phyloP scores from a whole-genome alignment of 1,140 invertebrate genomes.

The Riptortus pedestris region DNA sequence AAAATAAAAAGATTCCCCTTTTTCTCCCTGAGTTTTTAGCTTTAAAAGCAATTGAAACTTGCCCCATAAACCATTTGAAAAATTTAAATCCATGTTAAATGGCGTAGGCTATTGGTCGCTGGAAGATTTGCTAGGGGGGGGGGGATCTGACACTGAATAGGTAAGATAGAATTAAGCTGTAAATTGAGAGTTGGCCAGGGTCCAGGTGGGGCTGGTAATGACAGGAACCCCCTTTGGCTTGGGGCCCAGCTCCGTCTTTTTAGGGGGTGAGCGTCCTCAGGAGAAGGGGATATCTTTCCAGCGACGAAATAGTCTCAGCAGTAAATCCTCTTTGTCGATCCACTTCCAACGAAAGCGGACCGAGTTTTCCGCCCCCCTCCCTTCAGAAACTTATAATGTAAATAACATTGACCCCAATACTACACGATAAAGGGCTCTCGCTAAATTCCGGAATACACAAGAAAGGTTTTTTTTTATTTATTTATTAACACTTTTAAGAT shows the following conservation, averaged over 20 bases:
- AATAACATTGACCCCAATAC: background rate
- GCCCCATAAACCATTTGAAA: too few relatives aligned
- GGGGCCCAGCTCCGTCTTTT: conserved; percentile 1
- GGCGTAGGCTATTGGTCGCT: too few relatives aligned
- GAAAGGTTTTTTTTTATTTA: background rate
- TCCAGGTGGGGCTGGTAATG: conserved; percentile 8
- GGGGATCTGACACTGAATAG: conserved; percentile 2
- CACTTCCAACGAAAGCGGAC: too few relatives aligned
- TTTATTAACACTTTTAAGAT: background rate
- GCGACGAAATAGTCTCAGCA: too few relatives aligned
- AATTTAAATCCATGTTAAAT: too few relatives aligned
- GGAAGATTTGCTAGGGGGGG: too few relatives aligned
- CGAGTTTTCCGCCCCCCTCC: background rate
- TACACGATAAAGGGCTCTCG: too few relatives aligned
- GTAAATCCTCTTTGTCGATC: too few relatives aligned
- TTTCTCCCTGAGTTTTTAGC: too few relatives aligned
- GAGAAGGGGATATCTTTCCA: background rate
- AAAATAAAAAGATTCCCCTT: too few relatives aligned
- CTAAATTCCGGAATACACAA: background rate
- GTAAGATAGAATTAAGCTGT: conserved; percentile 14
- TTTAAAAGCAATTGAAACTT: too few relatives aligned
- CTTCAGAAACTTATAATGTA: background rate
- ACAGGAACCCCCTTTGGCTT: background rate
- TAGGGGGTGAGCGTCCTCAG: background rate
- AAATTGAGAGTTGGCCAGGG: conserved; percentile 6